Conservation (phyloP, 2,797 vertebrate genomes). For the Graptemys geographica region DNA sequence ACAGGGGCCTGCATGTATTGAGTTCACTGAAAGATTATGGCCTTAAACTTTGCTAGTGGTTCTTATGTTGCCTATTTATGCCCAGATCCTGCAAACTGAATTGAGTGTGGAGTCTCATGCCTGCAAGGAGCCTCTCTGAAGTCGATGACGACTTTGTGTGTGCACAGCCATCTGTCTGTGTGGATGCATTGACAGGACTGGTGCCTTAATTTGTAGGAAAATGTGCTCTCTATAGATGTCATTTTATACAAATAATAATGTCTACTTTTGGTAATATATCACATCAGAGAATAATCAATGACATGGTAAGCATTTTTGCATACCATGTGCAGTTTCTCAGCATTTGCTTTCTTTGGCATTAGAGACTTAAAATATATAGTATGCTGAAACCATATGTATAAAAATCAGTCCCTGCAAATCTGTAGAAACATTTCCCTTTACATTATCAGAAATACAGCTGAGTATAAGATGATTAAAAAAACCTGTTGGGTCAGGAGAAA, state of each 20-base stretch:
- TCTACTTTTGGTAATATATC: not conserved
- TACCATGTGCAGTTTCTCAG: not conserved
- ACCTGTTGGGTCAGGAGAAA: not conserved
- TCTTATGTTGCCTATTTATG: not conserved
- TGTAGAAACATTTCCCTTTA: not conserved
- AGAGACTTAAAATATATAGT: not conserved
- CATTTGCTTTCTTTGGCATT: conserved; percentile 24
- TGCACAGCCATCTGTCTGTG: not conserved
- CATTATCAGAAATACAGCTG: not conserved
- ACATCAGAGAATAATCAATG: conserved; percentile 10
- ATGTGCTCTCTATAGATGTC: not conserved
- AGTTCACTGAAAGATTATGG: not conserved
- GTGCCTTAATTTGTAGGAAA: not conserved
- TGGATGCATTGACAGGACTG: not conserved
- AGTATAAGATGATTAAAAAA: not conserved
- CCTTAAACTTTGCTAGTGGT: not conserved
- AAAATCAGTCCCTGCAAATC: not conserved
- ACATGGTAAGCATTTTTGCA: not conserved
- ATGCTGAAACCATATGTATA: conserved; percentile 10
- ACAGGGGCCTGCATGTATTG: not conserved
- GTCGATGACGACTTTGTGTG: not conserved
- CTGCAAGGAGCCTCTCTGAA: not conserved
- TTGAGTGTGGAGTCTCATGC: not conserved
- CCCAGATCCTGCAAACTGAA: not conserved
- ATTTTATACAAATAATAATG: not conserved